These are phyloP conservation scores for Gymnobelideus leadbeateri DNA, from an alignment of 2,113 vertebrate species.

Conservation along the genomic window DNA sequence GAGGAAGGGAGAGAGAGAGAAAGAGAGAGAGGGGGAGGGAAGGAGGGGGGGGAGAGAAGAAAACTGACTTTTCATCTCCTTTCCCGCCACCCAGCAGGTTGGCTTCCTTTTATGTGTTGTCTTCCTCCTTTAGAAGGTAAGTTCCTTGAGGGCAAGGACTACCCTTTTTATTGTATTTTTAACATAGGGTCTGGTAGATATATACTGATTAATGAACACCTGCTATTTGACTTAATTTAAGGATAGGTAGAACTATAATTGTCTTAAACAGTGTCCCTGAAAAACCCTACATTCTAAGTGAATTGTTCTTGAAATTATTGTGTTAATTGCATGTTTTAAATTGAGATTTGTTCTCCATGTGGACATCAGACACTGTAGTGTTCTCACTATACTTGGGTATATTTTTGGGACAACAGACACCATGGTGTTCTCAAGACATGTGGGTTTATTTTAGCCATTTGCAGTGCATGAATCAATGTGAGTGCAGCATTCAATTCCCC, in stretches of 20 bases:
- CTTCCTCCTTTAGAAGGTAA: slow-evolving; percentile 9
- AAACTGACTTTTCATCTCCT: background rate
- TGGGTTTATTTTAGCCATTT: background rate
- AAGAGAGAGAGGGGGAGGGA: no score
- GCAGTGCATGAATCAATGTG: background rate
- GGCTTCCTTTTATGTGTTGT: background rate
- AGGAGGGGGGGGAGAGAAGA: background rate
- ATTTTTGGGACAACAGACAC: background rate
- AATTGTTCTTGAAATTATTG: background rate
- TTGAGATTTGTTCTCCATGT: background rate
- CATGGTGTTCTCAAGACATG: no score
- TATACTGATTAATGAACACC: background rate
- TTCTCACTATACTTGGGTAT: background rate
- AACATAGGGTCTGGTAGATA: background rate
- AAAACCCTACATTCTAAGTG: background rate
- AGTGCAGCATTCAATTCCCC: background rate
- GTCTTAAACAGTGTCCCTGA: background rate
- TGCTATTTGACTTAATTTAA: background rate
- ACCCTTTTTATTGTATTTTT: background rate
- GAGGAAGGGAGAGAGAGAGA: no score
- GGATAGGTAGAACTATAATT: background rate
- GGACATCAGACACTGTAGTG: background rate
- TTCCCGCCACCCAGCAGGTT: background rate
- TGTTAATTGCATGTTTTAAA: background rate
- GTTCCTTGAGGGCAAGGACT: background rate